Base-by-base conservation (phyloP, 2,797 vertebrate species). In the Chelon labrosus region DNA sequence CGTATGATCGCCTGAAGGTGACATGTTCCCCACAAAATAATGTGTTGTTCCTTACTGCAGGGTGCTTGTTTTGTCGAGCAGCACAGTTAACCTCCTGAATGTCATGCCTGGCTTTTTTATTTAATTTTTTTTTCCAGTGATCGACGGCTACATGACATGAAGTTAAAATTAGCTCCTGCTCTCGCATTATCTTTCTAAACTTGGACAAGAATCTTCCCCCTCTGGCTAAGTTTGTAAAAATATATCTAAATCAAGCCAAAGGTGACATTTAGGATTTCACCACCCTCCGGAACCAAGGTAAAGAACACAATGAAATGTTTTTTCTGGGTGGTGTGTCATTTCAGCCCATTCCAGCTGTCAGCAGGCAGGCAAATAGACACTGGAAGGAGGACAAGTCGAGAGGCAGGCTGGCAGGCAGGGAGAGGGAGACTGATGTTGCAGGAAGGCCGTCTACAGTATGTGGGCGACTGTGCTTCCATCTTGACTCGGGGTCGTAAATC, bases 401-500 rank as follows among this genome's bases (percentile, higher is more conserved):
- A 57, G 51, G 74, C 71, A 85, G 79, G 70, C 77, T 44, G 71
- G 65, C 67, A 63, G 80, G 65, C 65, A 47, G 65, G 63, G 42
- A 60, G 78, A 80, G 52, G 58, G 69, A 86, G 89, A 88, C 77
- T 76, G 91, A 90, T 92, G 87, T 73, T 47, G 77, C 83, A 86
- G 83, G 88, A 89, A 90, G 82, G 83, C 83, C 80, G 59, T 88
- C 85, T 77, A 56, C 83, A 75, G 80, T 60, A 80, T 46, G 86
- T 84, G 85, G 89, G 85, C 79, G 73, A 85, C 76, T 27, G 60
- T 87, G 84, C 89, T 86, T 89, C 90, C 85, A 82, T 89, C 86
- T 89, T 71, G 85, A 86, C 83, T 88, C 13, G 10, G 69, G 77
- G 85, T 91, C 89, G 80, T 93, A 93, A 91, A 93, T 93, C 91